Conservation (phyloP, 2,113 vertebrate species). For the Camarhynchus parvulus region DNA sequence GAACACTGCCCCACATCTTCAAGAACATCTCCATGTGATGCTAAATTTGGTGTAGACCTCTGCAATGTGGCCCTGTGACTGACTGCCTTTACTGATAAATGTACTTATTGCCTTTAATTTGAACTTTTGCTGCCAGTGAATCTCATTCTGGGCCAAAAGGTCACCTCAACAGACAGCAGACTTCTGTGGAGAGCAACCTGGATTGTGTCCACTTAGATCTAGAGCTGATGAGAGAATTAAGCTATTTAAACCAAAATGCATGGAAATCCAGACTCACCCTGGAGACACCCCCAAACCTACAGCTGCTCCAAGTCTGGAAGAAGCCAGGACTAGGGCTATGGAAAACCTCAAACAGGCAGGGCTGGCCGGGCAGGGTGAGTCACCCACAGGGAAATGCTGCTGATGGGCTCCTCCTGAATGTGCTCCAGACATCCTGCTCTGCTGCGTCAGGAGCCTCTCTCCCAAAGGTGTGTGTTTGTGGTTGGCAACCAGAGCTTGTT, state of each 20-base stretch:
- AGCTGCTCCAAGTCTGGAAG: not conserved
- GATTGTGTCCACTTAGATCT: not conserved
- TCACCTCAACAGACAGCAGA: not conserved
- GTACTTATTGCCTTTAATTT: not conserved
- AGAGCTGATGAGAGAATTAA: not conserved
- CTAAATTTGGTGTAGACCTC: not conserved
- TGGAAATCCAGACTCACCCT: not conserved
- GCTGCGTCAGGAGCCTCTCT: not conserved
- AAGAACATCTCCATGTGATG: accelerated
- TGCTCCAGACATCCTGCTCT: not conserved
- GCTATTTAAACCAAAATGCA: not conserved
- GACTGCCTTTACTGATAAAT: not conserved
- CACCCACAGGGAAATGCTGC: not conserved
- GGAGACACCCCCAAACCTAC: not conserved
- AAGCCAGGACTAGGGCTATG: not conserved
- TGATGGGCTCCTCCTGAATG: not conserved
- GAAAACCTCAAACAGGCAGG: not conserved
- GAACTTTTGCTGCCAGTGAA: not conserved
- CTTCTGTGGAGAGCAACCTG: not conserved
- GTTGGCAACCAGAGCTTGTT: not conserved
- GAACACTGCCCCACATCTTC: not conserved
- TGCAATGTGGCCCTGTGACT: not conserved
- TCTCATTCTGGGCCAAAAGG: not conserved
- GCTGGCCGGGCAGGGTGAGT: not conserved
- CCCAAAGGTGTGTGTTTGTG: not conserved